phyloP scores from a whole-genome alignment of 2,797 vertebrate species.

The Capromys pilorides region DNA sequence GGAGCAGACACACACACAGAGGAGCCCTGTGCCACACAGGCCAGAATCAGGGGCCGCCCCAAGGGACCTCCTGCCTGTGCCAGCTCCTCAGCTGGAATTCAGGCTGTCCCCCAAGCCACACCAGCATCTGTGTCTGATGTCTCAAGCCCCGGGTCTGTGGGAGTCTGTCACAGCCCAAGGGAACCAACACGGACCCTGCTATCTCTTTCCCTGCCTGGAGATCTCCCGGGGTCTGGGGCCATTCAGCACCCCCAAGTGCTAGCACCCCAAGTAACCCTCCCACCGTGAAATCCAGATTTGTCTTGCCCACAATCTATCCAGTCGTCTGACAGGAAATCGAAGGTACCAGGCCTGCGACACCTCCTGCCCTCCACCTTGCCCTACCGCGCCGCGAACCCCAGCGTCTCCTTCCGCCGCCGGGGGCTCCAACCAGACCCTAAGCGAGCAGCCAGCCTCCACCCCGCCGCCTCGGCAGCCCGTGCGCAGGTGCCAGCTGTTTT shows the following conservation, averaged over 20 bases:
- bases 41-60: neutral
- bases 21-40: neutral
- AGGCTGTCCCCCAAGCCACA: neutral
- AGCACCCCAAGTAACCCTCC: neutral
- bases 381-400: neutral
- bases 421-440: neutral
- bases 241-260: rapidly evolving
- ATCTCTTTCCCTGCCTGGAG: neutral
- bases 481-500: neutral
- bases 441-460: neutral
- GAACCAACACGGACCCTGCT: no score
- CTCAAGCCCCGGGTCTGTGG: neutral
- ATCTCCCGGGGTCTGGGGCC: neutral
- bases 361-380: neutral
- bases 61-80: rapidly evolving
- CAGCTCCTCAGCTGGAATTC: neutral
- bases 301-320: neutral
- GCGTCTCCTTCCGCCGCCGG: neutral
- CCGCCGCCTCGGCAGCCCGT: neutral
- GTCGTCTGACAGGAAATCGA: neutral
- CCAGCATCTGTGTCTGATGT: neutral
- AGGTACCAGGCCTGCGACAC: rapidly evolving
- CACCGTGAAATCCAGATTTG: rapidly evolving
- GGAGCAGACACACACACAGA: neutral
- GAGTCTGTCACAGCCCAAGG: neutral